Evolutionary conservation across 1,140 invertebrate genomes (phyloP), one percentile per base, ranked within the genome.

Genomic region (Metaphire vulgaris): DNA sequence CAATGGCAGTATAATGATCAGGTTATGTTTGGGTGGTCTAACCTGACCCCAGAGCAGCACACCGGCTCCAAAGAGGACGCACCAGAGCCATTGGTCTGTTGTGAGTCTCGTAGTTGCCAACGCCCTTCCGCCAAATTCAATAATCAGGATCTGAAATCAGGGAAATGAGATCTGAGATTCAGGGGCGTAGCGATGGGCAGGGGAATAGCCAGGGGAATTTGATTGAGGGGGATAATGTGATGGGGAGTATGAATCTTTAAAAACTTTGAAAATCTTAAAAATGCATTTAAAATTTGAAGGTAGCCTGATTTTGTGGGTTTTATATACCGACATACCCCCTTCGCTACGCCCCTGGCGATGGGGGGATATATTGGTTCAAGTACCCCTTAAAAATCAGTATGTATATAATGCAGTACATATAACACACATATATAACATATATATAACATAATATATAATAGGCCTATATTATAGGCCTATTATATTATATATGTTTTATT

Each of bases 11-110:
- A n/a, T n/a, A n/a, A n/a, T n/a, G n/a, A n/a, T n/a, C n/a, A n/a
- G n/a, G n/a, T n/a, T n/a, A n/a, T n/a, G n/a, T n/a, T n/a, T n/a
- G n/a, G n/a, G 12, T 68, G 2, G 15, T 0, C 78, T 81, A 81
- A 99, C 87, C 89, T 99, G 97, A 80, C 95, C 96, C 97, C 97
- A 99, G 69, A 99, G 88, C 73, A 99, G 90, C 64, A 93, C 93
- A 81, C 96, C 96, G 80, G 96, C 87, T 74, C 97, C 97, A 87
- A 99, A 96, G 86, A 98, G 93, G 83, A 99, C 85, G 88, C 97
- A 99, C 97, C 96, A 99, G 83, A 98, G 88, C 97, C 97, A 99
- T 88, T 99, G 96, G 81, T 98, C 95, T 81, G 97, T 83, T 78
- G 91, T 90, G 68, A 99, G 89, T 65, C 91, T 91, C 83, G 91